Evolutionary conservation across 2,888 invertebrate species (phyloP), one percentile per base, ranked within the genome.

Genomic region (Monoplex corrugatus): DNA sequence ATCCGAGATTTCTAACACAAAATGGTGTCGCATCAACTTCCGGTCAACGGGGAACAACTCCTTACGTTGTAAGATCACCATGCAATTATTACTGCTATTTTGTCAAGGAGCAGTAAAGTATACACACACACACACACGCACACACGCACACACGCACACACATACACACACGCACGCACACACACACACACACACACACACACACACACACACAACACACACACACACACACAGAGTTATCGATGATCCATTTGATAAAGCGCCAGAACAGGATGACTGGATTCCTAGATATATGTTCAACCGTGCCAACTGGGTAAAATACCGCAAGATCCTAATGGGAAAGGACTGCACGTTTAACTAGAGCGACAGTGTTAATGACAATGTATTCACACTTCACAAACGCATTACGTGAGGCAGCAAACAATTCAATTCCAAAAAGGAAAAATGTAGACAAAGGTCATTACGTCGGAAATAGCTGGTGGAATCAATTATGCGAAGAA

Each of bases 11-110:
- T 45, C 16, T 68, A 45, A 83, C n/a, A 32, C 28, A n/a, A 82
- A 44, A 83, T 83, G 82, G 45, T 45, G 82, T 83, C 82, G 45
- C 45, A 45, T 45, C 82, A 45, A 83, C 82, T 83, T 83, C 82
- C 82, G 44, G 82, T 28, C 32, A n/a, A 45, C 6, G 45, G 82
- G 45, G 45, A 2, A 32, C 19, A 83, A 32, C 28, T 83, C 32
- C 45, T n/a, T n/a, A n/a, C n/a, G n/a, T n/a, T n/a, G n/a, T n/a
- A n/a, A n/a, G n/a, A n/a, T n/a, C n/a, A n/a, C n/a, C n/a, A n/a
- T n/a, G n/a, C n/a, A n/a, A 83, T 0, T 32, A 45, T 8, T 6
- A 2, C 5, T n/a, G 23, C 3, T 8, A 32, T 83, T 68, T 68
- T 68, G n/a, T 19, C 8, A 68, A 19, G 6, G 28, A 19, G n/a